A percentile compares a stretch with the other conserved stretches of the same genome.
These are phyloP conservation scores for Mustela lutreola DNA, from an alignment of 2,113 vertebrate species.

Conservation along the genomic window DNA sequence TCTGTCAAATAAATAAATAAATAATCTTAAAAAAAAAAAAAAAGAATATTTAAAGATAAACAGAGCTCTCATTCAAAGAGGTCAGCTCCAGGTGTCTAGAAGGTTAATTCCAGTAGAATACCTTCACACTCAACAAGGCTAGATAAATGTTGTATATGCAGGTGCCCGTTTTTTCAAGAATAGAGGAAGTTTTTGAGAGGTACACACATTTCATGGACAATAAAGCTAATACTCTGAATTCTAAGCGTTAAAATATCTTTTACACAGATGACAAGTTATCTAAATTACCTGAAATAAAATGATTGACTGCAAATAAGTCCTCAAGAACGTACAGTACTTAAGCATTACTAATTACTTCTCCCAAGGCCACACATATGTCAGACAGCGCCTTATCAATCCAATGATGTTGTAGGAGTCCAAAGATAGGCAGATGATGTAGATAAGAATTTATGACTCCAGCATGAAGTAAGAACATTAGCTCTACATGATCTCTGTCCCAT, in stretches of 20 bases:
- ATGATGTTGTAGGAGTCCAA: neutral
- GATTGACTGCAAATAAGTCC: neutral
- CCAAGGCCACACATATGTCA: neutral
- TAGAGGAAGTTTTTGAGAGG: neutral
- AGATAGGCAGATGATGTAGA: neutral
- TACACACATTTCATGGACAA: neutral
- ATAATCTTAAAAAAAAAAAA: too few species aligned
- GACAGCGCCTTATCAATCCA: neutral
- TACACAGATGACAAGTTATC: constrained; percentile 50
- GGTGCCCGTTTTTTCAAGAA: neutral
- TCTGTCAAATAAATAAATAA: too few species aligned
- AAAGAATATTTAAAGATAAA: neutral
- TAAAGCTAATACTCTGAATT: constrained; percentile 28
- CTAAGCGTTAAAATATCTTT: constrained; percentile 41
- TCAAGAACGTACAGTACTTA: neutral
- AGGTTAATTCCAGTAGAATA: neutral
- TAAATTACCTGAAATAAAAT: constrained; percentile 69
- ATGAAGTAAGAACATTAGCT: neutral
- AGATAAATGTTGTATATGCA: neutral
- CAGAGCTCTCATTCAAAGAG: neutral
- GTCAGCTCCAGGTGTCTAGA: neutral
- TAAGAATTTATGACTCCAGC: constrained; percentile 41
- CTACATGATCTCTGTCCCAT: neutral
- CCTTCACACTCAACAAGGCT: neutral
- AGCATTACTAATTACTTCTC: neutral